Evolutionary conservation across 2,888 invertebrate species (phyloP), one percentile per base, ranked within the genome.

Genomic region (Timema podura): DNA sequence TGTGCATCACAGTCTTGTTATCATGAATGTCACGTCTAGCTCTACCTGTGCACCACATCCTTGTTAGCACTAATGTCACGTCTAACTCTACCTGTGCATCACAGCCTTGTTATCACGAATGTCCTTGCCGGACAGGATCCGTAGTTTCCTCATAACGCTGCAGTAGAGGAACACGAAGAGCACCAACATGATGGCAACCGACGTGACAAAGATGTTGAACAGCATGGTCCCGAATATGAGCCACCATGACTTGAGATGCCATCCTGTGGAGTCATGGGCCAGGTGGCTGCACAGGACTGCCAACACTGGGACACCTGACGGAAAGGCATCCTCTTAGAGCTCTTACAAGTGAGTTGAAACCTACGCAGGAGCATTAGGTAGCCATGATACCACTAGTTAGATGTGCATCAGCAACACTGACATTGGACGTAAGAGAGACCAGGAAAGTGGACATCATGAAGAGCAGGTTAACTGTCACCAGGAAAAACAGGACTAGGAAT

Each of bases 151-250:
- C 72, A 88, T 84, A 46, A 91, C 88, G 76, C 88, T 89, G 75
- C 87, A 82, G 74, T 90, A 89, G 69, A 92, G 83, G 68, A 90
- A 85, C 64, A 87, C 81, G 77, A 91, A 91, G 66, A 92, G 85
- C 51, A 87, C 79, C 54, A 89, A 83, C 76, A 92, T 87, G 71
- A 91, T 84, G 47, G 86, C 85, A 75, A 89, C 87, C 71, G 91
- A 91, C 67, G 86, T 87, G 46, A 87, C 84, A 78, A 89, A 90
- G 75, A 90, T 88, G 73, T 85, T 84, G 77, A 88, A 89, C 69
- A 89, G 83, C 16, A 86, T 81, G 45, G 85, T 84, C 44, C 83
- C 84, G 68, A 83, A 82, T 73, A 87, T 83, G 74, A 89, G 80
- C 88, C 89, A 89, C 89, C 89, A 89, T 64, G 87, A 85, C 57